These are phyloP conservation scores for Vidua chalybeata DNA, from an alignment of 2,113 vertebrate species.

Conservation along the genomic window DNA sequence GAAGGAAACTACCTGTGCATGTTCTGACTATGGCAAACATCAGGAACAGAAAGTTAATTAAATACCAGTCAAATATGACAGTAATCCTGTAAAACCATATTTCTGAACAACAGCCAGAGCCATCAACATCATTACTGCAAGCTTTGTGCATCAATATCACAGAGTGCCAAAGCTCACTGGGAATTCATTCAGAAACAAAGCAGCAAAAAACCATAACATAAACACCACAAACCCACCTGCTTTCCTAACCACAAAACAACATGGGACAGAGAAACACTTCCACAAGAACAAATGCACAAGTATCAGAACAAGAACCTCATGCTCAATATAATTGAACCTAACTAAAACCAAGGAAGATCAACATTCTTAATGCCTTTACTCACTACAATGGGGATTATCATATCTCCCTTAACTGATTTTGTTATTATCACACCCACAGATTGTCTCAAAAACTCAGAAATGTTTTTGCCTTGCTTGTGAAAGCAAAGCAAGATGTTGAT, in stretches of 20 bases:
- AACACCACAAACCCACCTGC: neutral
- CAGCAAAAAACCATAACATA: neutral
- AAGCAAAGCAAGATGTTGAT: neutral
- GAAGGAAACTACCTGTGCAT: neutral
- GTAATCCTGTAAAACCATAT: neutral
- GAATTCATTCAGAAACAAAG: neutral
- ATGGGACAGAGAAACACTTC: neutral
- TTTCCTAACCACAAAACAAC: neutral
- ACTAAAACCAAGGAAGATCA: neutral
- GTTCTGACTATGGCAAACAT: neutral
- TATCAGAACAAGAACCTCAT: neutral
- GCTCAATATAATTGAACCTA: neutral
- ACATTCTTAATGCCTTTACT: neutral
- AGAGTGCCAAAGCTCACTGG: neutral
- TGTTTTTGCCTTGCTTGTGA: neutral
- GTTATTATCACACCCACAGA: neutral
- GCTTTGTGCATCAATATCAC: neutral
- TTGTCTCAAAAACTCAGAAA: neutral
- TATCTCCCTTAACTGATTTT: neutral
- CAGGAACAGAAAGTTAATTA: neutral
- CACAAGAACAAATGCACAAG: neutral
- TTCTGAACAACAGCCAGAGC: constrained; percentile 26
- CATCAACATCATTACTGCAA: neutral
- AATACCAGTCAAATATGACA: neutral
- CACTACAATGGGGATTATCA: neutral